phyloP scores from a whole-genome alignment of 2,888 invertebrate genomes.

The Xestoiulus laeticollis region DNA sequence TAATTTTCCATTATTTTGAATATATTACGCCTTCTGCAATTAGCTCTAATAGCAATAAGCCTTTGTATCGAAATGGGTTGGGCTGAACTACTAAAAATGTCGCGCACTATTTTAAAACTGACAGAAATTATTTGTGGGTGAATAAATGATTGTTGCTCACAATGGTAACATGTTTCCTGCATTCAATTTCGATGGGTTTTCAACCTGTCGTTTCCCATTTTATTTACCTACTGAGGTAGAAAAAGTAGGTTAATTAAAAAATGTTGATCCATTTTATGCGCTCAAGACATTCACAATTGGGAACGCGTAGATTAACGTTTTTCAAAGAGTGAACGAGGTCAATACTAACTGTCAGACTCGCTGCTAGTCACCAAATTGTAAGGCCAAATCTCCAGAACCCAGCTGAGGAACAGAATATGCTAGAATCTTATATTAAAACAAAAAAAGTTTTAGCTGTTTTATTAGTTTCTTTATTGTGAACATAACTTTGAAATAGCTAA shows the following conservation, averaged over 20 bases:
- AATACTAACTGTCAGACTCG: constrained; percentile 24
- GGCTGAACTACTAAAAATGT: constrained; percentile 2
- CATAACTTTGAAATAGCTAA: not conserved
- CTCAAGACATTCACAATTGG: constrained; percentile 22
- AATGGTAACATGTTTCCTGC: constrained; percentile 10
- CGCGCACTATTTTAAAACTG: not conserved
- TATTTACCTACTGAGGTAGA: constrained; percentile 43
- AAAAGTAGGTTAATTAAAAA: constrained; percentile 43
- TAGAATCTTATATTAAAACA: not conserved
- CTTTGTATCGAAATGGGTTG: constrained; percentile 40
- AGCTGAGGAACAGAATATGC: not conserved
- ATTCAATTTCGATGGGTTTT: constrained; percentile 25
- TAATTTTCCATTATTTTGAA: constrained; percentile 39
- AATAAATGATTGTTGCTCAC: constrained; percentile 35
- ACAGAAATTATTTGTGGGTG: constrained; percentile 41
- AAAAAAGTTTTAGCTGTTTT: not conserved
- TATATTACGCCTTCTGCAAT: constrained; percentile 41
- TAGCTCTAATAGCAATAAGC: not conserved
- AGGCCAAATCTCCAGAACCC: not conserved
- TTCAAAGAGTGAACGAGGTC: not conserved
- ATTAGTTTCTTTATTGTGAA: not conserved
- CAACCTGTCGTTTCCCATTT: constrained; percentile 31
- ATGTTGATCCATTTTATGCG: constrained; percentile 22
- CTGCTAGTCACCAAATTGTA: not conserved
- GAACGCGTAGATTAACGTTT: not conserved